phyloP scores from a whole-genome alignment of 2,113 vertebrate genomes.

The Hippocampus abdominalis region DNA sequence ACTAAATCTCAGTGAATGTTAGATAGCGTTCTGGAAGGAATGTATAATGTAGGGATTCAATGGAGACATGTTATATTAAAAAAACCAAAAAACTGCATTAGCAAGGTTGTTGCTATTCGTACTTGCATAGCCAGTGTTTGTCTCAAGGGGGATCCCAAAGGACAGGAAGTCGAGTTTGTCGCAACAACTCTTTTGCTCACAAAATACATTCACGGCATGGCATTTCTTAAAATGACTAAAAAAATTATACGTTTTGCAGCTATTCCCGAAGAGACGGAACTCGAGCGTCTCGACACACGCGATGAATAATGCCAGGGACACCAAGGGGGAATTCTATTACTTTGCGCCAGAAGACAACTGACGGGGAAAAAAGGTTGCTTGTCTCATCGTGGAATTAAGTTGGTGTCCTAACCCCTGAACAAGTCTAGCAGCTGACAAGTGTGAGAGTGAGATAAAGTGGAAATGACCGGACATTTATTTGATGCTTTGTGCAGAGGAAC shows the following conservation, averaged over 20 bases:
- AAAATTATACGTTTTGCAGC: neutral
- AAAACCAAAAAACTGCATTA: neutral
- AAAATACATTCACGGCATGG: neutral
- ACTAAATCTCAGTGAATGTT: neutral
- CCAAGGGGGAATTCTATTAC: slow-evolving; percentile 4
- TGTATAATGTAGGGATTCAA: neutral
- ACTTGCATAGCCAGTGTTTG: neutral
- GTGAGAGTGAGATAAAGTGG: slow-evolving; percentile 3
- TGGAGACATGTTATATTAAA: neutral
- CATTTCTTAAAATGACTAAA: neutral
- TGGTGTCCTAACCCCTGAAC: slow-evolving; percentile 1
- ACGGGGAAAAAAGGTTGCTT: slow-evolving; percentile 7
- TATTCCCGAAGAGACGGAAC: neutral
- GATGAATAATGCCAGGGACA: neutral
- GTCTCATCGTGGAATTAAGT: slow-evolving; percentile 3
- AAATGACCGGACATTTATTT: slow-evolving; percentile 2
- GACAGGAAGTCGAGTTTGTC: neutral
- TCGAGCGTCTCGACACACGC: neutral
- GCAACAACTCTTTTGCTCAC: neutral
- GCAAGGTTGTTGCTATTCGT: neutral
- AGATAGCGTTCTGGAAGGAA: neutral
- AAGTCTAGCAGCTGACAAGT: neutral
- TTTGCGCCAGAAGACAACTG: neutral
- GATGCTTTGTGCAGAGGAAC: neutral
- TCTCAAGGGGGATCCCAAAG: neutral